Conservation (phyloP, 1,140 invertebrate species). For the Caenorhabditis tropicalis region DNA sequence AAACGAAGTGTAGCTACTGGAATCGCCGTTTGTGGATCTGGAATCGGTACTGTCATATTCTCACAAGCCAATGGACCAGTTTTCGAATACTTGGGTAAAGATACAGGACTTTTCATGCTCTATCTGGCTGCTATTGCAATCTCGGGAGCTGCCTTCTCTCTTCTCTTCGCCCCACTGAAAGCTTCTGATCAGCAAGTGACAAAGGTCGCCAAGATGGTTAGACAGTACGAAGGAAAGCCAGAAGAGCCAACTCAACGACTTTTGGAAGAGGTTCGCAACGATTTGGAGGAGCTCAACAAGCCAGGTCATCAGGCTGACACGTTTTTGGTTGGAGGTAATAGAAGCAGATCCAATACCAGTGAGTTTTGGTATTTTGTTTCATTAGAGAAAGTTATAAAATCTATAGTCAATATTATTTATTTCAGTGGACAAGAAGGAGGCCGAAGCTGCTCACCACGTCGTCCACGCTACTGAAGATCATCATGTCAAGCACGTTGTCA, state of each 20-base stretch:
- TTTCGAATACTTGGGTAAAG: slow-evolving; percentile 51
- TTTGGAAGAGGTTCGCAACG: neutral
- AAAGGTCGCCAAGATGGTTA: slow-evolving; percentile 18
- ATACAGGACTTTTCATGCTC: slow-evolving; percentile 65
- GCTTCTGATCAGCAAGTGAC: neutral
- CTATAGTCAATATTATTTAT: neutral
- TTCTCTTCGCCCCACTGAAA: neutral
- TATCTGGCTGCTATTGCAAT: slow-evolving; percentile 56
- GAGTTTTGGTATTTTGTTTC: neutral
- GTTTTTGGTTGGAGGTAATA: neutral
- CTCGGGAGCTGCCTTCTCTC: neutral
- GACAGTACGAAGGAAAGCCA: slow-evolving; percentile 9
- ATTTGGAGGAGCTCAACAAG: slow-evolving; percentile 28
- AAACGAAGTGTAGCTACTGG: slow-evolving; percentile 88
- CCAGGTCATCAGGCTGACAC: neutral
- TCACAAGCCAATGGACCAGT: slow-evolving; percentile 68
- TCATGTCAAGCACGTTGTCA: neutral
- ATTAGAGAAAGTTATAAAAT: no score
- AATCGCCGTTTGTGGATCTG: slow-evolving; percentile 90
- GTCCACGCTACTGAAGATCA: neutral
- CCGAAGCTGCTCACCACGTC: neutral
- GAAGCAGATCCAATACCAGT: neutral
- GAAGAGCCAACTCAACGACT: neutral
- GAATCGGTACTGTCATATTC: slow-evolving; percentile 84
- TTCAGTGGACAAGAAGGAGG: neutral